Percentiles rank a stretch among this genome's conserved stretches.
Evolutionary conservation across 2,797 vertebrate species (phyloP).

Genomic region (Acipenser transmontanus): DNA sequence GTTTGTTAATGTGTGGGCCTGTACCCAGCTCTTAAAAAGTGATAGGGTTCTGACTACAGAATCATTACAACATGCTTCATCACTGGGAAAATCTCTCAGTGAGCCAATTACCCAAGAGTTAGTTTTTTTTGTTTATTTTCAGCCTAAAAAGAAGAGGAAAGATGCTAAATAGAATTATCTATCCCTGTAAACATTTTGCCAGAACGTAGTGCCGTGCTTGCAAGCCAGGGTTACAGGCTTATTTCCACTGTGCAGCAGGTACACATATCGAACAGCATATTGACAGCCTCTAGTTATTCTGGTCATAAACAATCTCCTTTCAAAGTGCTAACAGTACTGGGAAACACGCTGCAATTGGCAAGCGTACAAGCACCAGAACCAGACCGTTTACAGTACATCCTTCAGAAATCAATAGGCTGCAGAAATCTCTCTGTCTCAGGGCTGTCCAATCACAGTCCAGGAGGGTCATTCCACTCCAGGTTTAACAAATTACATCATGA

Average conservation of each 20-base stretch:
- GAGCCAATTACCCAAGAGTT: neutral
- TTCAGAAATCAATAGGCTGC: constrained; percentile 7
- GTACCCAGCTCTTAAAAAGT: neutral
- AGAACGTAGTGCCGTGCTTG: neutral
- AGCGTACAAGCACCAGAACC: neutral
- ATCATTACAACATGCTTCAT: neutral
- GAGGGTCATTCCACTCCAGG: neutral
- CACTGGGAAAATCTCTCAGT: neutral
- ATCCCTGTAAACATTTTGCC: neutral
- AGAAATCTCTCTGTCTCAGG: neutral
- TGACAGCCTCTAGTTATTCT: neutral
- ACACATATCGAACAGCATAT: neutral
- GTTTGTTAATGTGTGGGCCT: constrained; percentile 18
- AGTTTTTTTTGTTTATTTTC: neutral
- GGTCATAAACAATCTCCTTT: neutral
- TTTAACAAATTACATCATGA: too few species aligned
- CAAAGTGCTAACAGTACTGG: neutral
- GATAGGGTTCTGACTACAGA: neutral
- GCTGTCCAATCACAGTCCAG: neutral
- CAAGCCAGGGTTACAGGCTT: neutral
- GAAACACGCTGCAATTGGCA: neutral
- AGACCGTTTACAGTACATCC: too few species aligned
- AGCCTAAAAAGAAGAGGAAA: neutral
- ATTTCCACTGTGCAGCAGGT: neutral
- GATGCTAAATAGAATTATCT: neutral